Conservation (phyloP, 2,113 vertebrate species). For the Asarcornis scutulata region DNA sequence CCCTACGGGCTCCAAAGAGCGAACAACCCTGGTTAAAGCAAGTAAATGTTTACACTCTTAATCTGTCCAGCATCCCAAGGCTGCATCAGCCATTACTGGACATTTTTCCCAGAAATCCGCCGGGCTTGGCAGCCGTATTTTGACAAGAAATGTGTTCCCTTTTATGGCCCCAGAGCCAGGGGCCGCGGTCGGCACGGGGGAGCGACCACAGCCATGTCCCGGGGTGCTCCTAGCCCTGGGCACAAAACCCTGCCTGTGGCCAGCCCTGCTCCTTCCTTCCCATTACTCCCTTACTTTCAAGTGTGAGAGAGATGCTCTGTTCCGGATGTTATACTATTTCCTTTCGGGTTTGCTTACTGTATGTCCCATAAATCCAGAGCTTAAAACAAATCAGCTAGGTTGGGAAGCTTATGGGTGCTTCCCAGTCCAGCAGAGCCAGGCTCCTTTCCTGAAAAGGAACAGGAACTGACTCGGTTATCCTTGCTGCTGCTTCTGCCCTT, state of each 20-base stretch:
- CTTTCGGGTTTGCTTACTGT: not conserved
- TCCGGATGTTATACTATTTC: not conserved
- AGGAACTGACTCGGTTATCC: not conserved
- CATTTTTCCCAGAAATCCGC: constrained; percentile 21
- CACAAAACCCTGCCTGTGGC: not conserved
- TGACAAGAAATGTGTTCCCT: constrained; percentile 32
- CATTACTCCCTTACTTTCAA: not conserved
- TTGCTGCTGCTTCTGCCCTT: not conserved
- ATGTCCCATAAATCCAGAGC: not conserved
- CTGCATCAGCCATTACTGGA: constrained; percentile 14
- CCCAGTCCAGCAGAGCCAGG: fast-evolving
- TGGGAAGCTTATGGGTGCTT: not conserved
- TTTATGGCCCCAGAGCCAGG: not conserved
- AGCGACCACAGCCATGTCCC: fast-evolving
- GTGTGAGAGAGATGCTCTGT: not conserved
- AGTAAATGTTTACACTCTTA: constrained; percentile 19
- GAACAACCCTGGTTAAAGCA: not conserved
- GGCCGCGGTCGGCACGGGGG: not conserved
- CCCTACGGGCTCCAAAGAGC: constrained; percentile 10
- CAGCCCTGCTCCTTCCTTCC: not conserved
- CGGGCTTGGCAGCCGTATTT: constrained; percentile 24
- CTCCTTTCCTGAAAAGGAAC: not conserved
- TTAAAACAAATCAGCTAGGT: not conserved
- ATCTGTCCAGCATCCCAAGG: not conserved
- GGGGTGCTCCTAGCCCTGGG: fast-evolving